A percentile compares a stretch with the other conserved stretches of the same genome.
Evolutionary conservation across 92 coral and sea anemone genomes (phyloP).

Genomic region (Phymanthus crucifer): DNA sequence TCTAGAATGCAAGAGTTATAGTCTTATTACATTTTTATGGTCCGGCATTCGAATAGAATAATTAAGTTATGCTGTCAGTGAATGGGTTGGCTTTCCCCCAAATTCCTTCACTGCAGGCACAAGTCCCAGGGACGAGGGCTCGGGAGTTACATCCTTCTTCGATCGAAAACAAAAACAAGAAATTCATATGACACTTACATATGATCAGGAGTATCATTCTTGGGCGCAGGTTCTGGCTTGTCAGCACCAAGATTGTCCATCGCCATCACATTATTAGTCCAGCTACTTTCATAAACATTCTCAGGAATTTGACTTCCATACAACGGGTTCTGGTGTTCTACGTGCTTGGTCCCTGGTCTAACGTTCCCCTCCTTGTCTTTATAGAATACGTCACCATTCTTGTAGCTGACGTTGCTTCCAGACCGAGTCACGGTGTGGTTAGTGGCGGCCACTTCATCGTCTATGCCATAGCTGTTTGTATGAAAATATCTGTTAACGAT

Average conservation of each 20-base stretch:
- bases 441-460: constrained; percentile 11
- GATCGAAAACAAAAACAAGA: background rate
- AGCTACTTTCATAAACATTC: constrained; percentile 18
- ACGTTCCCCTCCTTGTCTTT: constrained; percentile 60
- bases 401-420: constrained; percentile 51
- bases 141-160: background rate
- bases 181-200: background rate
- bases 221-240: constrained; percentile 5
- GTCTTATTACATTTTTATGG: too few species aligned
- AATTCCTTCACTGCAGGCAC: too few species aligned
- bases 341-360: constrained; percentile 29
- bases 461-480: constrained; percentile 42
- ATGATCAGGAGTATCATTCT: background rate
- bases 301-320: constrained; percentile 25
- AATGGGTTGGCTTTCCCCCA: too few species aligned
- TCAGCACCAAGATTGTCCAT: constrained; percentile 31
- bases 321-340: constrained; percentile 4
- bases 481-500: too few species aligned
- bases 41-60: too few species aligned
- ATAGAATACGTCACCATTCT: constrained; percentile 74
- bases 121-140: too few species aligned
- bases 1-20: too few species aligned
- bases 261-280: constrained; percentile 17
- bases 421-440: constrained; percentile 24
- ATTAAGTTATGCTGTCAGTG: too few species aligned